These are phyloP conservation scores for Podocnemis expansa DNA, from an alignment of 2,113 vertebrate species.

Conservation along the genomic window DNA sequence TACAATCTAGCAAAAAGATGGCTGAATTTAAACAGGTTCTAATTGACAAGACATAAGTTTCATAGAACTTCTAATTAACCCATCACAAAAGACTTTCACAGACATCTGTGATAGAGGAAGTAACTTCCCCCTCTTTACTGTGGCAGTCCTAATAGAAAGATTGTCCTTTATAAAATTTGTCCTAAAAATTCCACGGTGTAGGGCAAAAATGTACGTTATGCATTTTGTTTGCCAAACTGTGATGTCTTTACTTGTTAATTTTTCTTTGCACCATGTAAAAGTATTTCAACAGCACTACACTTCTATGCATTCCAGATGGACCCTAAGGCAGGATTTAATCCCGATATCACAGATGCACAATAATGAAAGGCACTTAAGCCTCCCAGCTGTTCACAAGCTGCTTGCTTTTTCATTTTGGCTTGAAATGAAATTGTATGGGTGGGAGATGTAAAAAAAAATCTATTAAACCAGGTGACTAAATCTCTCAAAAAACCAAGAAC, in stretches of 20 bases:
- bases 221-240: not conserved
- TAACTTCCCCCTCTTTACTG: not conserved
- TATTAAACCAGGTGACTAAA: not conserved
- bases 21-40: not conserved
- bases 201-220: not conserved
- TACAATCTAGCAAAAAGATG: not conserved
- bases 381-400: conserved; percentile 20
- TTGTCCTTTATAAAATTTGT: not conserved
- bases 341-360: not conserved
- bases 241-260: not conserved
- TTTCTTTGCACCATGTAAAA: not conserved
- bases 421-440: not conserved
- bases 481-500: not conserved
- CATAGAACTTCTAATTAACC: not conserved
- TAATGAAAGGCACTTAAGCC: not conserved
- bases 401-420: conserved; percentile 17
- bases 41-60: not conserved
- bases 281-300: not conserved
- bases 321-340: not conserved
- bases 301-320: not conserved
- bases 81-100: not conserved
- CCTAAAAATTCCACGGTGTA: not conserved
- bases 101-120: not conserved
- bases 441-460: not conserved
- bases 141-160: not conserved